Base-by-base conservation (phyloP, 2,113 vertebrate genomes). In the Cariama cristata region DNA sequence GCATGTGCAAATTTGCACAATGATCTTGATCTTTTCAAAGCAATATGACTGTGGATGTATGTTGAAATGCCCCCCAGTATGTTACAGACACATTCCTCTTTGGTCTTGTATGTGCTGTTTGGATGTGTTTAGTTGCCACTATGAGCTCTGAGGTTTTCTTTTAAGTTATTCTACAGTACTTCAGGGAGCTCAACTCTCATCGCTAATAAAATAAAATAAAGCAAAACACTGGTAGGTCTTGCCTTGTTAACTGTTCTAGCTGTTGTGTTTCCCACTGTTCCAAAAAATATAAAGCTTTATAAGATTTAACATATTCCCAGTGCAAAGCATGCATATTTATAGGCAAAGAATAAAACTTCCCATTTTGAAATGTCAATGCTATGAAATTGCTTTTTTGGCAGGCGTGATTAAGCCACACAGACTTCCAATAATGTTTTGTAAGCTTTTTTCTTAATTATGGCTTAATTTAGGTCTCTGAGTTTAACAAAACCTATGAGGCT, bases 371-470 rank as follows among this genome's bases (percentile, higher is more conserved):
- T 82, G 89, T 89, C 82, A 69, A 3, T 88, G 52, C 82, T 86
- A 74, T 80, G 66, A 93, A 97, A 81, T 72, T 94, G 49, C 32
- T 92, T 95, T 95, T 86, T 95, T 77, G 42, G 79, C 88, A 95
- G 80, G 60, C 55, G 0, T 55, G 40, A 90, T 88, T 88, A 85
- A 91, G 68, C 67, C 86, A 81, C 52, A 63, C 9, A 24, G 60
- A 79, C 55, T 93, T 97, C 58, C 91, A 97, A 67, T 80, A 91
- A 89, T 45, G 44, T 93, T 96, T 79, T 94, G 83, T 84, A 92
- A 96, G 93, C n/a, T 77, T 85, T 91, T 82, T 59, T 49, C 83
- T 96, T 97, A 91, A 95, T 97, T 96, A 88, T 75, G 73, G 53
- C 35, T 53, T 81, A 82, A 74, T 95, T 81, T 95, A 94, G 58